Evolutionary conservation across 2,888 invertebrate species (phyloP).

Genomic region (Ormyrus pomaceus): DNA sequence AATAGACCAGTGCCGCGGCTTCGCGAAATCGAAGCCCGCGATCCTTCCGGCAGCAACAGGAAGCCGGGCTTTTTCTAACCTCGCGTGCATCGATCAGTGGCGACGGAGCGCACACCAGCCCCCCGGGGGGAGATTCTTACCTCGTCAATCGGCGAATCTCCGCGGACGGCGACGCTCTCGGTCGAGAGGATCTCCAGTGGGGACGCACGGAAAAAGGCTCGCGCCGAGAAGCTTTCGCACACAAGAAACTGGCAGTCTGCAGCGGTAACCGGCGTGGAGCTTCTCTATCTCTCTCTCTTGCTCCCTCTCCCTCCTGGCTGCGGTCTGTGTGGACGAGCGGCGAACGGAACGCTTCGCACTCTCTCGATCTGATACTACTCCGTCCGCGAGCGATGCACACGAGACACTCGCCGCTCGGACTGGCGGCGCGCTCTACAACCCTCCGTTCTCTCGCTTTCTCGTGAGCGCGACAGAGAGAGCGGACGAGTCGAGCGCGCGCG

Average conservation of each 20-base stretch:
- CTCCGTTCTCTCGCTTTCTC: background rate
- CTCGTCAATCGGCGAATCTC: slow-evolving; percentile 10
- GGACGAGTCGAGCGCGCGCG: slow-evolving; percentile 3
- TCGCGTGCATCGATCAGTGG: too few species aligned
- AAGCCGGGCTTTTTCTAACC: too few species aligned
- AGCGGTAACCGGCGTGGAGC: too few species aligned
- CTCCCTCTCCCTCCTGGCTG: background rate
- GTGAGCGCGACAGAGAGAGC: background rate
- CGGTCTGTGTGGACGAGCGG: background rate
- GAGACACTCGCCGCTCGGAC: background rate
- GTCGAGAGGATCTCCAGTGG: background rate
- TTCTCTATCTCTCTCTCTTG: background rate
- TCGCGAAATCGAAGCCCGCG: too few species aligned
- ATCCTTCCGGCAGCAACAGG: too few species aligned
- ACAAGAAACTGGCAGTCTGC: too few species aligned
- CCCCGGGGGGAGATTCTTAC: background rate
- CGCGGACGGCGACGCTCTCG: background rate
- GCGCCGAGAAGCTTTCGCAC: background rate
- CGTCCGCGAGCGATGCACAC: background rate
- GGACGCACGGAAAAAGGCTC: background rate
- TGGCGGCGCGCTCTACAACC: background rate
- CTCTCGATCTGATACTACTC: background rate
- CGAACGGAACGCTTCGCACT: background rate
- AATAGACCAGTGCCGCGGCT: too few species aligned
- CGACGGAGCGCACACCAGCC: too few species aligned